phyloP scores from a whole-genome alignment of 2,797 vertebrate genomes.

The Peromyscus nudipes region DNA sequence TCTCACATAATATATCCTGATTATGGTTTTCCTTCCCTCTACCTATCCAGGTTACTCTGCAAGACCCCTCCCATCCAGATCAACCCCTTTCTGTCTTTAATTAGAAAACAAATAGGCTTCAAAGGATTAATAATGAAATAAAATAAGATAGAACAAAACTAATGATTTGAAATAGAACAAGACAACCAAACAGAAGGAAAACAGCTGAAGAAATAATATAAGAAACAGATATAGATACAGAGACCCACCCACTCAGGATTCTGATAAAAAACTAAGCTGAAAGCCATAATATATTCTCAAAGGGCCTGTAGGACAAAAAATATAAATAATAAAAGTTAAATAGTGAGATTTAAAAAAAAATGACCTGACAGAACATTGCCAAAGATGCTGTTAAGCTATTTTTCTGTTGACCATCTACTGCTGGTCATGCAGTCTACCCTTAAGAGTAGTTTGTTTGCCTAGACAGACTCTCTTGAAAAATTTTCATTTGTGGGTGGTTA shows the following conservation, averaged over 20 bases:
- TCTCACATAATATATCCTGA: background rate
- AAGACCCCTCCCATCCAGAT: background rate
- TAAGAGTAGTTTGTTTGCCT: background rate
- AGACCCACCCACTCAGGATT: background rate
- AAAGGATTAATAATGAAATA: background rate
- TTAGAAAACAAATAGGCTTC: background rate
- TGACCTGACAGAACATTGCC: background rate
- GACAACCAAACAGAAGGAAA: background rate
- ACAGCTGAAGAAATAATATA: background rate
- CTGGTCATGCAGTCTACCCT: background rate
- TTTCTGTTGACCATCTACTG: background rate
- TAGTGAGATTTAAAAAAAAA: background rate
- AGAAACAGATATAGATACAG: no score
- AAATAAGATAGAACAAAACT: background rate
- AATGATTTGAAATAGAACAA: background rate
- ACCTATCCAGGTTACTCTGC: background rate
- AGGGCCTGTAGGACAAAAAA: background rate
- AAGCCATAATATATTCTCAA: background rate
- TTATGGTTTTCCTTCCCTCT: background rate
- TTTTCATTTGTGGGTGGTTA: background rate
- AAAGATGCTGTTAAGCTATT: background rate
- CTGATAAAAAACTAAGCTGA: background rate
- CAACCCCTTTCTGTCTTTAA: background rate
- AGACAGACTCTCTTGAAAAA: background rate
- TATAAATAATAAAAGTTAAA: background rate